Conservation (phyloP, 2,113 vertebrate genomes). For the Oriolus oriolus region DNA sequence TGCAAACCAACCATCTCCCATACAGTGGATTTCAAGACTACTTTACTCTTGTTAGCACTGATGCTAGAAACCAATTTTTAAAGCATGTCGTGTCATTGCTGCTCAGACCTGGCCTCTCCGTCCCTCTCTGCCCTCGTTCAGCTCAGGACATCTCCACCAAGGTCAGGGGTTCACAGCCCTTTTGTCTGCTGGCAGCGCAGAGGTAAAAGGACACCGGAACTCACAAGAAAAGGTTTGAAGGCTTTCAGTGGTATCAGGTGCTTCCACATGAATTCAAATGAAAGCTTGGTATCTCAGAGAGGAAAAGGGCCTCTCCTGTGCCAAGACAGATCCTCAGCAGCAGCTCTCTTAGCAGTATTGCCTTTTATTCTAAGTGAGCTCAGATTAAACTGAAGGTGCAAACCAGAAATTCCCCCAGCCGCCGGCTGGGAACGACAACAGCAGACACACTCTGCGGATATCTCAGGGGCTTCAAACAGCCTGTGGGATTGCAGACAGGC, state of each 20-base stretch:
- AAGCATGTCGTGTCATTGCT: rapidly evolving
- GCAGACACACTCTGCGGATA: background rate
- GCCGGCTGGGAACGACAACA: background rate
- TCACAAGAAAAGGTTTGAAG: background rate
- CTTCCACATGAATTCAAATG: background rate
- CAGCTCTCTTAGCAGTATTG: background rate
- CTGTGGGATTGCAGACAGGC: background rate
- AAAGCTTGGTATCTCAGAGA: background rate
- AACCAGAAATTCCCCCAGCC: background rate
- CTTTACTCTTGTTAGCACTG: background rate
- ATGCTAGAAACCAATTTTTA: background rate
- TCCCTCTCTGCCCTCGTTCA: background rate
- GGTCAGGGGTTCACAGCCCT: background rate
- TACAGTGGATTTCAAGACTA: background rate
- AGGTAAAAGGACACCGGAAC: background rate
- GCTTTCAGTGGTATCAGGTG: background rate
- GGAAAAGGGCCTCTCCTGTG: background rate
- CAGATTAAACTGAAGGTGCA: background rate
- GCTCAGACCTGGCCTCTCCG: background rate
- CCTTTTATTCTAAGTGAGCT: background rate
- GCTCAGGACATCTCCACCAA: background rate
- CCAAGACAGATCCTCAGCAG: background rate
- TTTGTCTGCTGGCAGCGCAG: background rate
- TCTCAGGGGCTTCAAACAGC: background rate
- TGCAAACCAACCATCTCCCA: background rate